Base-by-base conservation (phyloP, 2,113 vertebrate species). In the Phalacrocorax carbo region DNA sequence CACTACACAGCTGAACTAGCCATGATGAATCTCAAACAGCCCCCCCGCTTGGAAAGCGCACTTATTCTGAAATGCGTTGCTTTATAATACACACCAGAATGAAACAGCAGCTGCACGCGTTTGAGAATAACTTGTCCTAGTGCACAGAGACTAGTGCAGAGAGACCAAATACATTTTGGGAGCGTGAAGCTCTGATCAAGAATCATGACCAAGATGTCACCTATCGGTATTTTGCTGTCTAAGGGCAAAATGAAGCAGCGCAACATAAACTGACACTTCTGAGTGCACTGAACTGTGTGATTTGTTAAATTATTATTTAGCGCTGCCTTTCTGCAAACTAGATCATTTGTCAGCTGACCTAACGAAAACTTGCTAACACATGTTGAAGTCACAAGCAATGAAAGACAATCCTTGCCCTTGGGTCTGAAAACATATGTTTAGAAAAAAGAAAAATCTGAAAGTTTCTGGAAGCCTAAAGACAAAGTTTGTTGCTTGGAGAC, bases 1-100 rank as follows among this genome's bases (percentile, higher is more conserved):
- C 88, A 17, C 82, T 12, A 77, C 82, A 58, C 87, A 95, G 91
- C 90, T 93, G 88, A 93, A 77, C 22, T 48, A 83, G 94, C 62
- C 89, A 64, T 34, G 80, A 25, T 64, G 92, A 88, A 94, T 81
- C 62, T 60, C 88, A 92, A 95, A 25, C 51, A 96, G 42, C 60
- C 49, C n/a, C 72, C 93, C 70, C 58, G 84, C 85, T 90, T 86
- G 71, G 71, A 91, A 66, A 91, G 17, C 1, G 20, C 66, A 6
- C 75, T 88, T 60, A 32, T 19, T 75, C 69, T 25, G 25, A 68
- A 94, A 57, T 8, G 55, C 0, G 17, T 21, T 78, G 73, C 84
- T 84, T 76, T 78, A 15, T 0, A 75, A 77, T 8, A 16, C 60
- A 15, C 66, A 18, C 30, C 9, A n/a, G 46, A 82, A 66, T 1